A percentile compares a stretch with the other conserved stretches of the same genome.
These are phyloP conservation scores for Tapera naevia DNA, from an alignment of 2,797 vertebrate genomes.

Conservation along the genomic window DNA sequence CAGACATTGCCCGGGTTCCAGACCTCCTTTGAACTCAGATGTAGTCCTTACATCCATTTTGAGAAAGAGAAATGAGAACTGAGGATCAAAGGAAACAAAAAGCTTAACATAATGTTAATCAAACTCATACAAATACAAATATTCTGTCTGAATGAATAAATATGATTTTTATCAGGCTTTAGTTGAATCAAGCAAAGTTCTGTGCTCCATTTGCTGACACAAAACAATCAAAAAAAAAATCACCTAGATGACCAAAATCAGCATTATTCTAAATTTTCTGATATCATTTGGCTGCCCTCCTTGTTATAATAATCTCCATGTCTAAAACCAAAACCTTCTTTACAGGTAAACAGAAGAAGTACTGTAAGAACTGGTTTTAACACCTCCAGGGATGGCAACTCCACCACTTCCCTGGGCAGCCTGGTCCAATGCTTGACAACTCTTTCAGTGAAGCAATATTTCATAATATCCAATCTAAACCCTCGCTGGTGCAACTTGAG, in stretches of 20 bases:
- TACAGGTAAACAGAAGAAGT: not conserved
- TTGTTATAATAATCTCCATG: not conserved
- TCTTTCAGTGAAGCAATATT: too few relatives aligned
- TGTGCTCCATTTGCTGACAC: not conserved
- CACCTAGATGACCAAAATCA: not conserved
- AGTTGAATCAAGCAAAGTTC: not conserved
- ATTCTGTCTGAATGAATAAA: not conserved
- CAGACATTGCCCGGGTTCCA: not conserved
- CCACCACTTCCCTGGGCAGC: too few relatives aligned
- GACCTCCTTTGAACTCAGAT: not conserved
- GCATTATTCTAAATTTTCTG: not conserved
- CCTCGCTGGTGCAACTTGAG: too few relatives aligned
- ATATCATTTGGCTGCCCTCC: not conserved
- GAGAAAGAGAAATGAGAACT: not conserved
- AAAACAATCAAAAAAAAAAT: not conserved
- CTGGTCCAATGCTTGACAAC: too few relatives aligned
- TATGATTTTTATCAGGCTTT: not conserved
- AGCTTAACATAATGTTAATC: not conserved
- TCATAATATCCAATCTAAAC: too few relatives aligned
- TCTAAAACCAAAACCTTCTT: not conserved
- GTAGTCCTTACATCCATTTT: not conserved
- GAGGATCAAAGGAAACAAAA: not conserved
- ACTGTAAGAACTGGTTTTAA: not conserved
- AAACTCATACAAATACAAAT: not conserved
- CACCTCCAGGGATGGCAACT: too few relatives aligned